Base-by-base conservation (phyloP, 1,140 invertebrate genomes). In the Trachymyrmex septentrionalis region DNA sequence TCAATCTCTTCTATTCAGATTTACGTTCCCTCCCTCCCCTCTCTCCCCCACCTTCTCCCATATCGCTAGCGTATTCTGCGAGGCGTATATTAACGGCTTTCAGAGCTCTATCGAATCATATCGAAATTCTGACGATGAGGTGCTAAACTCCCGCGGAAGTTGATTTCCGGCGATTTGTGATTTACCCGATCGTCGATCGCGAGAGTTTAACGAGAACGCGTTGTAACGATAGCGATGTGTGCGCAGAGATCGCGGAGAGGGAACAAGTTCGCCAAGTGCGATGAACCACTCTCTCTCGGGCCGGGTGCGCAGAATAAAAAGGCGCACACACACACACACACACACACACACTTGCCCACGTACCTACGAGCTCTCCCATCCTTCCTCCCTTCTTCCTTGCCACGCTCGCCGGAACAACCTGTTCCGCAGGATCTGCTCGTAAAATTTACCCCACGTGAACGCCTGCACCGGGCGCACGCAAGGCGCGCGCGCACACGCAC, bases 361-460 rank as follows among this genome's bases (percentile, higher is more conserved):
- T 81, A 87, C 61, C 38, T 67, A 64, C 59, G 38, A 12, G 59
- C 27, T 72, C 50, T n/a, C 77, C 66, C 48, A 27, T 73, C 59
- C 69, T 82, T 72, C 50, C 61, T 78, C 69, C 75, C 76, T 87
- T 69, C 80, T 88, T 86, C 85, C 57, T 86, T 61, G 44, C 66
- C 73, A 55, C 85, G 80, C 53, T 80, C 82, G 34, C 77, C 85
- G 88, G 88, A 90, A 87, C 88, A 90, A 90, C 88, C 88, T 90
- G 88, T 90, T 90, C 81, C 88, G 88, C 88, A 80, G 85, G 77
- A 88, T 90, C 85, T 59, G 78, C 21, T 14, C 81, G 73, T 86
- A 89, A 90, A 90, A 89, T 86, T 89, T 75, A 81, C 86, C 88
- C 85, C 87, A 90, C 85, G 63, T 66, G 72, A 80, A 89, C 84